Evolutionary conservation across 2,888 invertebrate species (phyloP).

Genomic region (Pammene aurita): DNA sequence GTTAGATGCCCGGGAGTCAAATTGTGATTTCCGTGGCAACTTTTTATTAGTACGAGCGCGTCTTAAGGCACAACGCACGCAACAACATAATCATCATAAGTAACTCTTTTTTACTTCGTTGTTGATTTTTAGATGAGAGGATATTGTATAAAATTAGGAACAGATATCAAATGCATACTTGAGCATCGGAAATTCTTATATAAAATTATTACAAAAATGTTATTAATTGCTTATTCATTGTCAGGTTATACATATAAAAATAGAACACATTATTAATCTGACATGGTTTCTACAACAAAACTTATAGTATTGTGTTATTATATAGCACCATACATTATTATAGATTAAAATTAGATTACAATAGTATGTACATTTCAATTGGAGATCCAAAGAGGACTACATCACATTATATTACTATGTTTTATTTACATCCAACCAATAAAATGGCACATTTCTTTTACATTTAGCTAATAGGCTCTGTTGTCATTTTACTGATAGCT

Average conservation of each 20-base stretch:
- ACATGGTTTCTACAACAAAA: conserved; percentile 30
- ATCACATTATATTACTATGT: conserved; percentile 35
- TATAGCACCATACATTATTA: conserved; percentile 40
- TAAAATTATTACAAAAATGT: conserved; percentile 37
- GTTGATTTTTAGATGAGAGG: conserved; percentile 11
- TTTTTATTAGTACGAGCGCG: too few relatives aligned
- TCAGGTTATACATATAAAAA: conserved; percentile 28
- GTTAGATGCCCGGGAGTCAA: too few relatives aligned
- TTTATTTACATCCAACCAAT: conserved; percentile 42
- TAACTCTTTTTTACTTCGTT: too few relatives aligned
- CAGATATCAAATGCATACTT: conserved; percentile 57
- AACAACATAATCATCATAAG: too few relatives aligned
- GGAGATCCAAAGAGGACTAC: conserved; percentile 36
- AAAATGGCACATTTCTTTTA: conserved; percentile 42
- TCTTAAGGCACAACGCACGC: too few relatives aligned
- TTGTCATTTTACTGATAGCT: background rate
- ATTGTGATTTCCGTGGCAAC: too few relatives aligned
- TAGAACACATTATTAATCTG: conserved; percentile 23
- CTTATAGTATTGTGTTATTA: conserved; percentile 32
- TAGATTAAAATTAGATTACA: conserved; percentile 36
- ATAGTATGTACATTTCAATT: conserved; percentile 37
- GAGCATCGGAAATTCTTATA: conserved; percentile 50
- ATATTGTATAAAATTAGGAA: conserved; percentile 49
- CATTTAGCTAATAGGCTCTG: background rate
- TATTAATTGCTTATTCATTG: conserved; percentile 39